Percentiles rank a stretch among this genome's conserved stretches.
Evolutionary conservation across 1,140 invertebrate genomes (phyloP).

Genomic region (Drosophila orena): DNA sequence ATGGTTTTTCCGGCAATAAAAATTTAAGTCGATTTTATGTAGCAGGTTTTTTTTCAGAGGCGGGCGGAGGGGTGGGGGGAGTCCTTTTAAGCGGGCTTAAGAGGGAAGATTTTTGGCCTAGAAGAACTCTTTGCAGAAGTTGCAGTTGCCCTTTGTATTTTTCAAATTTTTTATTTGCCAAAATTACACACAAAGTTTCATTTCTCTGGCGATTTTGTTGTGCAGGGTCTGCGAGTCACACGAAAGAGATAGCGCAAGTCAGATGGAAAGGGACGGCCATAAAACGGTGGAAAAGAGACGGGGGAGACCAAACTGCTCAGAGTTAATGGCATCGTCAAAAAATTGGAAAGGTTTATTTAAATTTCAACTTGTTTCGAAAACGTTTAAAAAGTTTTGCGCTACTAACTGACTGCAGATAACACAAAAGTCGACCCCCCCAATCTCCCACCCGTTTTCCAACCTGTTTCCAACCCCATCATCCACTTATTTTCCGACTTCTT

Average conservation of each 20-base stretch:
- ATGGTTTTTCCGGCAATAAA: slow-evolving; percentile 73
- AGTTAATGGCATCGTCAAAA: slow-evolving; percentile 70
- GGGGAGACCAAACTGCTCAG: background rate
- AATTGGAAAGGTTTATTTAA: slow-evolving; percentile 81
- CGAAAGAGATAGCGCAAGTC: slow-evolving; percentile 13
- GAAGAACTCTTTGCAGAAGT: slow-evolving; percentile 21
- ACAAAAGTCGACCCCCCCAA: slow-evolving; percentile 51
- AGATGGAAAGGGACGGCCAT: slow-evolving; percentile 13
- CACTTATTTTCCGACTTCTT: slow-evolving; percentile 23
- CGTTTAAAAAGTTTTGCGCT: slow-evolving; percentile 80
- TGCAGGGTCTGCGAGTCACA: slow-evolving; percentile 59
- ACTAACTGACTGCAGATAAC: slow-evolving; percentile 82
- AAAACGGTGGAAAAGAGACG: background rate
- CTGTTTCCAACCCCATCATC: background rate
- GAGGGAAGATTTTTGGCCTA: background rate
- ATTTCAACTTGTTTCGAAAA: slow-evolving; percentile 83
- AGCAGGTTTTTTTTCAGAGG: slow-evolving; percentile 28
- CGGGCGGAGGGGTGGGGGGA: background rate
- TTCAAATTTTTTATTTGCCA: slow-evolving; percentile 26
- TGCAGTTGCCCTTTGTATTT: slow-evolving; percentile 4
- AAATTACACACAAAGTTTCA: slow-evolving; percentile 36
- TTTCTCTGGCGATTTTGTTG: slow-evolving; percentile 77
- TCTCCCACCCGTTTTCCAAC: too few relatives aligned
- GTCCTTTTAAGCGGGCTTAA: slow-evolving; percentile 13
- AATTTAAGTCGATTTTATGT: slow-evolving; percentile 80